A percentile compares a stretch with the other conserved stretches of the same genome.
Conservation (phyloP, 2,113 vertebrate genomes). For the Oncorhynchus clarkii region DNA sequence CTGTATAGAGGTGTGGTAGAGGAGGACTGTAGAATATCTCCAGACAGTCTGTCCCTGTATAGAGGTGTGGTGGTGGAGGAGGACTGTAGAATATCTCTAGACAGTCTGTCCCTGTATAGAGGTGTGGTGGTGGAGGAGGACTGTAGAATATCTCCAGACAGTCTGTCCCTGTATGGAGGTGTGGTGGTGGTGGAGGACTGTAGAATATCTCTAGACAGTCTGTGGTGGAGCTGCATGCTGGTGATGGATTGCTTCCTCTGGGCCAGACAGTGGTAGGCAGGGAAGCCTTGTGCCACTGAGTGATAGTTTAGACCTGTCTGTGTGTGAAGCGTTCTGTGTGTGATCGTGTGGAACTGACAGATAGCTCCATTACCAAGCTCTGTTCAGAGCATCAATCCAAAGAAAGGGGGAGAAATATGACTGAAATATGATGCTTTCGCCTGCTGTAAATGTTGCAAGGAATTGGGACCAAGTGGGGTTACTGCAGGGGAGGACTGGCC, state of each 20-base stretch:
- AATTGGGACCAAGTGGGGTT: conserved; percentile 10
- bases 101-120: not conserved
- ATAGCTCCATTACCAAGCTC: conserved; percentile 61
- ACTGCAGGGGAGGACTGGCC: no score
- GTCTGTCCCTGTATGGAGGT: not conserved
- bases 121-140: not conserved
- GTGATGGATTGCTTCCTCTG: conserved; percentile 52
- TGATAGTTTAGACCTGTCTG: not conserved
- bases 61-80: not conserved
- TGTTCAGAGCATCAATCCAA: conserved; percentile 59
- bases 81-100: not conserved
- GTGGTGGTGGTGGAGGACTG: not conserved
- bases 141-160: not conserved
- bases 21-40: not conserved
- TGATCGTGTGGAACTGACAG: conserved; percentile 33
- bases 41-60: not conserved
- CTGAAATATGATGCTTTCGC: not conserved
- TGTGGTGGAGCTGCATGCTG: not conserved
- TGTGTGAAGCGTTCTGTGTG: conserved; percentile 2
- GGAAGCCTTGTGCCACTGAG: not conserved
- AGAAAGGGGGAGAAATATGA: conserved; percentile 16
- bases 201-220: not conserved
- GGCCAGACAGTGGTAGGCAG: conserved; percentile 2
- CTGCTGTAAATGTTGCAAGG: conserved; percentile 23
- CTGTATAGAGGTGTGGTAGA: not conserved